Base-by-base conservation (phyloP, 92 coral and sea anemone species). In the Siderastrea radians region DNA sequence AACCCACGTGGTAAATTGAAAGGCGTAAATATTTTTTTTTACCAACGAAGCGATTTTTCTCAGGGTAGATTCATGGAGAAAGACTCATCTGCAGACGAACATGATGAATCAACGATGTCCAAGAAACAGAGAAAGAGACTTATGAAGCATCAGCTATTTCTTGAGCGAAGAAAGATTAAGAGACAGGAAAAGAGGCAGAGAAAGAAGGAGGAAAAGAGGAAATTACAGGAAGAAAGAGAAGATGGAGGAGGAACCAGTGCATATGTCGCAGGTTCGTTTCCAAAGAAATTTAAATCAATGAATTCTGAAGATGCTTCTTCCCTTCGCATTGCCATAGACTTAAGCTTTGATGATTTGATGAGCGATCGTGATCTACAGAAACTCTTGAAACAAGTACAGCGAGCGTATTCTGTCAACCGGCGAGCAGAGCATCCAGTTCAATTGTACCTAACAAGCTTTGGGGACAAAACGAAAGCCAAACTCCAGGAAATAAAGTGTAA, bases 261-360 rank as follows among this genome's bases (percentile, higher is more conserved):
- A 72, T n/a, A 51, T 10, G 83, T 49, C 17, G 55, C 78, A 13
- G 75, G 48, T 62, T 13, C 72, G 5, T 74, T 58, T 58, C 85
- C 92, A 13, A 95, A 90, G 83, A 91, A 86, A 58, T 55, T 89
- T 50, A 95, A 90, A 84, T 90, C 89, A 65, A 97, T 97, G 99
- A 92, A 77, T 49, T 95, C 93, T 49, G 93, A 86, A 52, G 93
- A 95, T 49, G 99, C 99, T 49, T 84, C 92, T 60, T 82, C 99
- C 14, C 75, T 97, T 12, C 77, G 92, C 48, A 79, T 97, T 8
- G 98, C 88, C 47, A 97, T 97, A 50, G 99, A 97, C 76, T 77
- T 97, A 72, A 90, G 94, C 64, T 97, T 97, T 87, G 99, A 97
- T 46, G 87, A 94, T 65, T 91, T 95, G 49, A 97, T 97, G 99